Evolutionary conservation across 2,888 invertebrate species (phyloP), one percentile per base, ranked within the genome.

Genomic region (Cybosia mesomella): DNA sequence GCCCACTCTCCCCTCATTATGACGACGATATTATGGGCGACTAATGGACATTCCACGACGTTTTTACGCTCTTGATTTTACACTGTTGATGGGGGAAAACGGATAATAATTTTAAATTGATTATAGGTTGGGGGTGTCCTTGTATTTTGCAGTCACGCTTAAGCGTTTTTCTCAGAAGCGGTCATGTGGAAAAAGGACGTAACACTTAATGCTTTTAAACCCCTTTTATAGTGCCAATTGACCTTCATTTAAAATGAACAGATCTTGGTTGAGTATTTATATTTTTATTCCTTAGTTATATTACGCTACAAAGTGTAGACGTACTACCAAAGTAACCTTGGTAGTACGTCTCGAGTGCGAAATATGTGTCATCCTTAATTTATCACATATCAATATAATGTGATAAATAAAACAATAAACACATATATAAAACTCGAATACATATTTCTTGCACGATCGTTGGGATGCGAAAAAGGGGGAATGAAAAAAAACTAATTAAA

Each of bases 401-500:
- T 83, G 82, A 85, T 83, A 70, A 67, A 81, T 71, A 73, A 79
- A 84, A 89, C 83, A 90, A n/a, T 86, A 87, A 86, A 84, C 83
- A 87, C 81, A 81, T 85, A 86, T 79, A 84, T 80, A 85, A 83
- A 83, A 81, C 74, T 73, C 85, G 84, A 90, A 91, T 93, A 92
- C 93, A 93, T 93, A 93, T 92, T 93, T 93, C 93, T 91, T 91
- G 86, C 86, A 90, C 92, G 91, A 91, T 90, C 87, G 87, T 82
- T 83, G 88, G 86, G 93, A 93, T 91, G 93, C 93, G 92, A 92
- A 93, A 92, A 93, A 91, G 93, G 94, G 94, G 92, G 92, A 90
- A 89, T 84, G 89, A 89, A 92, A 94, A 93, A 92, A 92, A 92
- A 95, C 95, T 95, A 95, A 95, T 95, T 95, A 95, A 94, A 95